Evolutionary conservation across 2,888 invertebrate genomes (phyloP), one percentile per base, ranked within the genome.

Genomic region (Hanleya hanleyi): DNA sequence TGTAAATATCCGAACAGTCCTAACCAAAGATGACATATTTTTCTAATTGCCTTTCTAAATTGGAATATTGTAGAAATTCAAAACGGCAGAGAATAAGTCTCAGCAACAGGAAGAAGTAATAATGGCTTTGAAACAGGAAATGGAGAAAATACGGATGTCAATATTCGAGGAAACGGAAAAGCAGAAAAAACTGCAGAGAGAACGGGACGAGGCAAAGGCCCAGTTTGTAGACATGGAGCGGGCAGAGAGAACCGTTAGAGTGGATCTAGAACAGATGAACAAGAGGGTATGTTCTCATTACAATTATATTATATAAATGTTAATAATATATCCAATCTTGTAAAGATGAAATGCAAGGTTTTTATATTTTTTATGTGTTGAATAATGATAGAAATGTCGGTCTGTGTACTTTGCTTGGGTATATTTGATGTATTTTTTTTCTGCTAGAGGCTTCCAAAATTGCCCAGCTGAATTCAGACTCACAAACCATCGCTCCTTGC

Each of bases 51-150:
- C n/a, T n/a, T n/a, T n/a, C n/a, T n/a, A n/a, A n/a, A n/a, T n/a
- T n/a, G n/a, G n/a, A n/a, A n/a, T n/a, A n/a, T 71, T 69, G 3
- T 78, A 90, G 89, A 87, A 89, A 84, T 87, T 88, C 74, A 89
- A 89, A 75, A 67, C 82, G 5, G 80, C 87, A n/a, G 90, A 90
- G 71, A 86, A 75, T 72, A 86, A 86, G 70, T 77, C 85, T 12
- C 82, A 84, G 49, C 88, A 89, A 33, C 85, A 87, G 38, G 79
- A 81, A 35, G 85, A 86, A n/a, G 65, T 85, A 35, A 84, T 88
- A 22, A 75, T 79, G 18, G 80, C 82, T 37, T 77, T 89, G 38
- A 75, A 86, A 65, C 84, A 81, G 37, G 89, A 89, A 70, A 72
- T 89, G 12, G 89, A 88, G 69, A 86, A 85, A 67, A 77, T 84